Conservation (phyloP, 2,113 vertebrate genomes). For the Manacus vitellinus region DNA sequence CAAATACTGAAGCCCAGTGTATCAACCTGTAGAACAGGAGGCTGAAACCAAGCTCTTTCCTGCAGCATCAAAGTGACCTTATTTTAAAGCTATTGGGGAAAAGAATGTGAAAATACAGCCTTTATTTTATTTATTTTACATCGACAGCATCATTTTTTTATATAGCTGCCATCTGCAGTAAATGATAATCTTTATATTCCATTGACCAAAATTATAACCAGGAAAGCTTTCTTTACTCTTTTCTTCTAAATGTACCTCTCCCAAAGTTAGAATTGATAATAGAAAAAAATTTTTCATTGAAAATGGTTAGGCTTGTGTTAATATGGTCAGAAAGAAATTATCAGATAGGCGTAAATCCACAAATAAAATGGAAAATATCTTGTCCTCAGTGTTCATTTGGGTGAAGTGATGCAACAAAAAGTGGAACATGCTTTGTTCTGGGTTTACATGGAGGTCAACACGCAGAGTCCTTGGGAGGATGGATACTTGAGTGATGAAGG, state of each 20-base stretch:
- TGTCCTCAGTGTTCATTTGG: not conserved
- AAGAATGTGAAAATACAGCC: not conserved
- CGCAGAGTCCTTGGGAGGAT: not conserved
- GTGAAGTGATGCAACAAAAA: not conserved
- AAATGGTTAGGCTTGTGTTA: not conserved
- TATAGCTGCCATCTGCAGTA: not conserved
- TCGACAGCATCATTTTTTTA: not conserved
- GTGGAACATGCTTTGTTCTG: not conserved
- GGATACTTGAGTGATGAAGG: conserved; percentile 5
- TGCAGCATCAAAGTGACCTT: not conserved
- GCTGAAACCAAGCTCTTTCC: not conserved
- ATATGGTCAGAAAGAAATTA: not conserved
- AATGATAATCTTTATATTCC: not conserved
- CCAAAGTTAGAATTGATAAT: not conserved
- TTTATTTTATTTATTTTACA: conserved; percentile 7
- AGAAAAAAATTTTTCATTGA: not conserved
- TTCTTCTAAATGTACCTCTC: not conserved
- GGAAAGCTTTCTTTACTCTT: not conserved
- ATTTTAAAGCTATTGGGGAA: not conserved
- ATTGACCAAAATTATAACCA: not conserved
- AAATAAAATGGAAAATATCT: not conserved
- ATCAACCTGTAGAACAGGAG: not conserved
- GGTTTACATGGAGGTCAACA: not conserved
- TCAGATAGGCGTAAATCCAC: not conserved
- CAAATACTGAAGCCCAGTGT: not conserved